Conservation (phyloP, 2,113 vertebrate species). For the Gymnocephalus cernua region DNA sequence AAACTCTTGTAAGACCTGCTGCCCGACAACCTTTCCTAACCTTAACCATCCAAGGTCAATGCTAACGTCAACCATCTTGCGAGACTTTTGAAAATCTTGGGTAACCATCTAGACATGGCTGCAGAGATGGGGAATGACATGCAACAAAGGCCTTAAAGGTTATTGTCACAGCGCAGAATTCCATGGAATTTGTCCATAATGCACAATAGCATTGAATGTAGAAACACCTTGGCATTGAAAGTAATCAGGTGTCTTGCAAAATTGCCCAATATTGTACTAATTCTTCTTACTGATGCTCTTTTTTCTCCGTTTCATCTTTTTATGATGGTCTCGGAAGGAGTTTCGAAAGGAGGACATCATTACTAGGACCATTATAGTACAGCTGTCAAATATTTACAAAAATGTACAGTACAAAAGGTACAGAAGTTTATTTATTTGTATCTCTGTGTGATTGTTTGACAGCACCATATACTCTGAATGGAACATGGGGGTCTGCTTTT, state of each 20-base stretch:
- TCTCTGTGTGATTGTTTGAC: slow-evolving; percentile 32
- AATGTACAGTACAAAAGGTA: background rate
- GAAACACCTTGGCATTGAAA: background rate
- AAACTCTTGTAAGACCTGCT: too few species aligned
- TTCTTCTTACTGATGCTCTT: background rate
- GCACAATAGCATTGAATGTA: too few species aligned
- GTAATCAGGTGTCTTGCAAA: background rate
- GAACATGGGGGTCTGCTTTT: slow-evolving; percentile 27
- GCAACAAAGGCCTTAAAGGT: background rate
- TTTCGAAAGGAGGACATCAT: background rate
- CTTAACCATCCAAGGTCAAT: too few species aligned
- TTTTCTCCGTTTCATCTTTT: background rate
- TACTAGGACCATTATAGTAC: background rate
- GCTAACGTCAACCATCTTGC: too few species aligned
- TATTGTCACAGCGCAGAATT: background rate
- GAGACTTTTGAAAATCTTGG: too few species aligned
- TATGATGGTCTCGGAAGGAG: background rate
- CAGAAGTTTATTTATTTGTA: slow-evolving; percentile 7
- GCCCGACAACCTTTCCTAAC: too few species aligned
- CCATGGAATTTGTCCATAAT: background rate
- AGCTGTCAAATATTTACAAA: slow-evolving; percentile 22
- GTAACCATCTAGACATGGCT: too few species aligned
- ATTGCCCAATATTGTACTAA: background rate
- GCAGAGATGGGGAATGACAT: background rate
- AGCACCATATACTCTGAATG: slow-evolving; percentile 21